These are phyloP conservation scores for Contarinia nasturtii DNA, from an alignment of 1,140 invertebrate species.

Conservation along the genomic window DNA sequence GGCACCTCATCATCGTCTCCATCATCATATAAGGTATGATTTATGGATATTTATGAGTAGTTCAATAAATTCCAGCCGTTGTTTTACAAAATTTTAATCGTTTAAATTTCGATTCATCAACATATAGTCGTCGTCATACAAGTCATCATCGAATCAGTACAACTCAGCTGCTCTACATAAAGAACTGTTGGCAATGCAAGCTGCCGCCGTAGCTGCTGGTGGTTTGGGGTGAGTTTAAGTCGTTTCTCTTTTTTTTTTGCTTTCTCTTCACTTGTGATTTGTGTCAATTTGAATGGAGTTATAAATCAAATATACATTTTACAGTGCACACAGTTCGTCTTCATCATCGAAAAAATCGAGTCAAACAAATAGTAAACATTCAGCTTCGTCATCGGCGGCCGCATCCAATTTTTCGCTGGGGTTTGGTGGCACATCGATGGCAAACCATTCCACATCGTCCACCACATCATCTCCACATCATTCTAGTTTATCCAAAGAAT, in stretches of 20 bases:
- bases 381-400: conserved; percentile 2
- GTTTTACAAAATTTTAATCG: too few relatives aligned
- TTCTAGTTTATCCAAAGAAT: conserved; percentile 7
- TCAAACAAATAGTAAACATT: conserved; percentile 1
- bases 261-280: conserved; percentile 6
- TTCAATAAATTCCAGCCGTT: too few relatives aligned
- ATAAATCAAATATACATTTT: neutral
- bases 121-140: neutral
- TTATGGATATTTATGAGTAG: too few relatives aligned
- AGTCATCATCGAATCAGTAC: conserved; percentile 6
- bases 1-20: conserved; percentile 8
- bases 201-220: conserved; percentile 18
- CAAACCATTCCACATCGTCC: neutral
- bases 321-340: conserved; percentile 4
- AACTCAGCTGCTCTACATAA: conserved; percentile 22
- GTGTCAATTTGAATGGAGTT: conserved; percentile 5
- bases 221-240: conserved; percentile 13
- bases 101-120: too few relatives aligned
- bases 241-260: conserved; percentile 3
- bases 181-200: conserved; percentile 22
- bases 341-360: conserved; percentile 2
- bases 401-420: too few relatives aligned
- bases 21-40: conserved; percentile 16
- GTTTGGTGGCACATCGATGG: neutral
- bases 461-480: neutral